Evolutionary conservation across 92 coral and sea anemone genomes (phyloP).

Genomic region (Porites rus): DNA sequence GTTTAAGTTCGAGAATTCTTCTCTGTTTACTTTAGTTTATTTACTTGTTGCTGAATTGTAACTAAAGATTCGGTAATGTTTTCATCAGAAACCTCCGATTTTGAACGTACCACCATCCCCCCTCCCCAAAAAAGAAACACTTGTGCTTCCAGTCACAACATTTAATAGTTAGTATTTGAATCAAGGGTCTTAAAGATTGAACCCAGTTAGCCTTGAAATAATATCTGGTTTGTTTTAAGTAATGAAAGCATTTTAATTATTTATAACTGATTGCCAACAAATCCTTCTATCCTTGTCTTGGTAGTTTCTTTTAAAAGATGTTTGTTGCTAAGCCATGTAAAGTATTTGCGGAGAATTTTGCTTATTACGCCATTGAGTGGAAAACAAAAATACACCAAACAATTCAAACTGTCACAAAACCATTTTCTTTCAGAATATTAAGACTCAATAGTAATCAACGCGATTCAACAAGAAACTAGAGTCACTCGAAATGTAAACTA

Average conservation of each 20-base stretch:
- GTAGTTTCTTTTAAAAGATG: conserved; percentile 27
- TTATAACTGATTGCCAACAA: conserved; percentile 5
- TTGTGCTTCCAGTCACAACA: not conserved
- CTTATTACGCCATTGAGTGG: not conserved
- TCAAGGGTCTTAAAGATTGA: not conserved
- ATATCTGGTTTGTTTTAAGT: not conserved
- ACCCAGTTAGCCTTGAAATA: not conserved
- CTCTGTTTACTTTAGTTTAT: not conserved
- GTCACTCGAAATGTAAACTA: conserved; percentile 1
- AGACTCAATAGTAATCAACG: not conserved
- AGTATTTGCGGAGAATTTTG: conserved; percentile 28
- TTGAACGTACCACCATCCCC: not conserved
- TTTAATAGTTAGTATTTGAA: not conserved
- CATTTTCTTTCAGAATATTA: conserved; percentile 5
- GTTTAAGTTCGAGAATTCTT: not conserved
- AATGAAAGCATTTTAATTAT: conserved; percentile 24
- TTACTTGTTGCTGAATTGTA: not conserved
- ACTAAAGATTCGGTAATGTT: not conserved
- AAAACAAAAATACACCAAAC: conserved; percentile 7
- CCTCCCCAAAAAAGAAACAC: not conserved
- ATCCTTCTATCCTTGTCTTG: not conserved
- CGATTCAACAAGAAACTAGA: not conserved
- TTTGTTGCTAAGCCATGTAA: conserved; percentile 21
- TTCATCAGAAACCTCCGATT: not conserved
- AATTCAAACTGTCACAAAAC: conserved; percentile 17